phyloP scores from a whole-genome alignment of 1,140 invertebrate species.

The Polypedilum pembai region DNA sequence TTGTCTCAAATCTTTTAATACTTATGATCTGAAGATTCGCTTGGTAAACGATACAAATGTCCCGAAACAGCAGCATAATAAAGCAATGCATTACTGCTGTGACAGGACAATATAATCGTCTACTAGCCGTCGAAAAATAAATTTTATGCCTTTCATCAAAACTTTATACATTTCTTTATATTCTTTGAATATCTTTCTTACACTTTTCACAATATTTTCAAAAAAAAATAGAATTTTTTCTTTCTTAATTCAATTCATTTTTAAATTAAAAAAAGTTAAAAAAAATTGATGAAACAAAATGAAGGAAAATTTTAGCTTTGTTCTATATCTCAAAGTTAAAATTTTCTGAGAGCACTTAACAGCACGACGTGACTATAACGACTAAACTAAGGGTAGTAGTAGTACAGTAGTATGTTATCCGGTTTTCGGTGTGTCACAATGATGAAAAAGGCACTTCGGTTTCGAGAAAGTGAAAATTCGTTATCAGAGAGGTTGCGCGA shows the following conservation, averaged over 20 bases:
- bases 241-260: too few species aligned
- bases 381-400: constrained; percentile 13
- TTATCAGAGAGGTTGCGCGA: constrained; percentile 25
- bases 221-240: too few species aligned
- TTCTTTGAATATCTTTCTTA: neutral
- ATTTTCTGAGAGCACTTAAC: constrained; percentile 1
- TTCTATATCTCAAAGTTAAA: neutral
- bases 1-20: neutral
- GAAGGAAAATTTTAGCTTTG: neutral
- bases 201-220: neutral
- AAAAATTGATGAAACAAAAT: neutral
- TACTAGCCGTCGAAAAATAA: constrained; percentile 40
- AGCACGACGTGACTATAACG: constrained; percentile 20
- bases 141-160: constrained; percentile 33
- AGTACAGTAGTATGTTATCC: neutral
- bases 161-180: constrained; percentile 33
- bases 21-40: neutral
- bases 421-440: constrained; percentile 22
- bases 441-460: constrained; percentile 28
- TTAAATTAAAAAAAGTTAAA: too few species aligned
- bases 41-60: constrained; percentile 53
- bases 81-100: constrained; percentile 73
- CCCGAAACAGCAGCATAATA: constrained; percentile 77
- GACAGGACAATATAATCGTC: constrained; percentile 86
- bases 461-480: constrained; percentile 32